A percentile compares a stretch with the other conserved stretches of the same genome.
These are phyloP conservation scores for Myotis myotis DNA, from an alignment of 2,797 vertebrate species.

Conservation along the genomic window DNA sequence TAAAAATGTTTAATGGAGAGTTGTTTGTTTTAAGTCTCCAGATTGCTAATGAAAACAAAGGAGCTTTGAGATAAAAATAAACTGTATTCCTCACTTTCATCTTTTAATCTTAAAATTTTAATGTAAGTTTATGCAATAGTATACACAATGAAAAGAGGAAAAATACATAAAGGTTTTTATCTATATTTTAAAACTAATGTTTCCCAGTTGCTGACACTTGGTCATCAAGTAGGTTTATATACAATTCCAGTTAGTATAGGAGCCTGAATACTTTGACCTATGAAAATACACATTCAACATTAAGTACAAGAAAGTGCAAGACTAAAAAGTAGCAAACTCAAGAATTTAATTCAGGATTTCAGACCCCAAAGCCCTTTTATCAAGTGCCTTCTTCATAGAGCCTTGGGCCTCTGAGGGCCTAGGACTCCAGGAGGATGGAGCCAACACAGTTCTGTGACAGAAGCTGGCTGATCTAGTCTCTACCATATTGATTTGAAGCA, in stretches of 20 bases:
- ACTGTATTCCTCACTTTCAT: background rate
- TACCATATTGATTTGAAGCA: background rate
- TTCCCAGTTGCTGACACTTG: slow-evolving; percentile 21
- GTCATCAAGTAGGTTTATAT: slow-evolving; percentile 6
- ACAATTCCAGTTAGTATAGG: slow-evolving; percentile 12
- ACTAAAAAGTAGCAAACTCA: background rate
- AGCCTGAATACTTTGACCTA: slow-evolving; percentile 17
- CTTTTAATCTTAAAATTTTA: slow-evolving; percentile 26
- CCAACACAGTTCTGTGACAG: background rate
- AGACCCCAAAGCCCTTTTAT: slow-evolving; percentile 13
- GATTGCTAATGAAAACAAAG: slow-evolving; percentile 51
- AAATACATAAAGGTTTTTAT: slow-evolving; percentile 32
- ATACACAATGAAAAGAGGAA: slow-evolving; percentile 18
- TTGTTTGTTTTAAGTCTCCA: background rate
- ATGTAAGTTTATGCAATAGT: slow-evolving; percentile 33
- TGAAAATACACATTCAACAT: slow-evolving; percentile 52
- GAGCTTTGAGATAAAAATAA: slow-evolving; percentile 41
- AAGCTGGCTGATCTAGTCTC: background rate
- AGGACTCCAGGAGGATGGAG: background rate
- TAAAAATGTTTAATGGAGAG: background rate
- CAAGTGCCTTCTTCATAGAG: background rate
- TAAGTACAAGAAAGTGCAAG: slow-evolving; percentile 33
- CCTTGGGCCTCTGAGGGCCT: background rate
- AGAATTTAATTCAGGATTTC: slow-evolving; percentile 41
- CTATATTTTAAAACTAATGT: slow-evolving; percentile 21